Evolutionary conservation across 2,797 vertebrate genomes (phyloP).

Genomic region (Telmatherina bonti): DNA sequence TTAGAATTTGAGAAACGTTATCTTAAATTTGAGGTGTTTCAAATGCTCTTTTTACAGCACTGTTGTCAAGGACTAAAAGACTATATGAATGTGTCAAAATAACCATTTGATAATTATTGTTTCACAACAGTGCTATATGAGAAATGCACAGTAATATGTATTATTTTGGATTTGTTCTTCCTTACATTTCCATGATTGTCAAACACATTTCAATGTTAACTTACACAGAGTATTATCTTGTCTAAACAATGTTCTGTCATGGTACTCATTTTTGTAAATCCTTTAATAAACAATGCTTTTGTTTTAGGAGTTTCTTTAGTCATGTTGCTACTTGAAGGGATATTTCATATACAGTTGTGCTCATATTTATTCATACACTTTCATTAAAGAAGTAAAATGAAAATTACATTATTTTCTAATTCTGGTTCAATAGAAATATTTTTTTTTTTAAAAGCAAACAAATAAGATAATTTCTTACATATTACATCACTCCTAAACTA

Average conservation of each 20-base stretch:
- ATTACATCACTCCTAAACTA: too few relatives aligned
- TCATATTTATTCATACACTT: too few relatives aligned
- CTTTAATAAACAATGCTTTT: constrained; percentile 64
- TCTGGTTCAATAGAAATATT: too few relatives aligned
- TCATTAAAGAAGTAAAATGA: too few relatives aligned
- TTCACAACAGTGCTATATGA: constrained; percentile 38
- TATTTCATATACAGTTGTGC: neutral
- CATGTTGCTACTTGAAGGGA: neutral
- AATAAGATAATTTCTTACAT: too few relatives aligned
- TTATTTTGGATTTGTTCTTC: constrained; percentile 3
- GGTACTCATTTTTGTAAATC: constrained; percentile 47
- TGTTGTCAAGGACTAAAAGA: constrained; percentile 12
- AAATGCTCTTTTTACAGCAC: neutral
- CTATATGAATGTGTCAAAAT: constrained; percentile 35
- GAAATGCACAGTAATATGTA: constrained; percentile 13
- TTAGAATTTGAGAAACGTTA: constrained; percentile 14
- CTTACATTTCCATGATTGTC: neutral
- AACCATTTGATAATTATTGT: constrained; percentile 6
- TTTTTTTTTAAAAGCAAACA: too few relatives aligned
- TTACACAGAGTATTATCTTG: constrained; percentile 17
- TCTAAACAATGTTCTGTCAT: constrained; percentile 30
- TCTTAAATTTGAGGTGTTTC: constrained; percentile 17
- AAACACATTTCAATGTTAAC: constrained; percentile 11
- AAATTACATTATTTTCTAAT: too few relatives aligned
- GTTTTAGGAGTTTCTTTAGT: neutral